Base-by-base conservation (phyloP, 92 coral and sea anemone genomes). In the Bergia sp. region DNA sequence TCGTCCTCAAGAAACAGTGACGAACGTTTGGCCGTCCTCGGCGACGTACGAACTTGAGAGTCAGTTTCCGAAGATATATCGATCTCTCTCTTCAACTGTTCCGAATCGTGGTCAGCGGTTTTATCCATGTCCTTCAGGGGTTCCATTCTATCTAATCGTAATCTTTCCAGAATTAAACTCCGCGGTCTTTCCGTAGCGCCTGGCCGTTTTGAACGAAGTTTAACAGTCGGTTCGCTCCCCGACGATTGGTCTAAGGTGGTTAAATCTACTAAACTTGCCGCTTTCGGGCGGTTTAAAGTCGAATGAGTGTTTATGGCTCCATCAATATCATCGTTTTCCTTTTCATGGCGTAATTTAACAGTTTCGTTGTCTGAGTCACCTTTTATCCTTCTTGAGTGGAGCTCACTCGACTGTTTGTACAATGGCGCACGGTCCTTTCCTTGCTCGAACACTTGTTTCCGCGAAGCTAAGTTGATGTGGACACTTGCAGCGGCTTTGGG, bases 391-490 rank as follows among this genome's bases (percentile, higher is more conserved):
- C 74, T 88, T 7, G 91, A 77, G 18, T 78, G 74, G 23, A 91
- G 79, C 11, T 95, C 98, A 81, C 89, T 88, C 20, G 94, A 75
- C 65, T 90, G 92, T 79, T 93, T 93, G 86, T 91, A 91, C 78
- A 84, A 5, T 3, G 90, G 93, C 38, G 90, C 82, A 49, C 91
- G 87, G 61, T 82, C 82, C 10, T 61, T 80, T 29, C 75, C 94
- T 21, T 76, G 84, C 87, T 95, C 98, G 77, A 95, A 95, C n/a
- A 89, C 57, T 44, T 95, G 95, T 74, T 93, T 95, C 58, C 98
- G 96, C 12, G 94, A 89, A 55, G 98, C 90, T 36, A 95, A 91
- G 41, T 93, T 50, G 69, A 88, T 76, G 41, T 87, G 91, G 45
- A 79, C 90, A 67, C 86, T 80, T 4, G 65, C 74, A 10, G 86